Conservation (phyloP, 2,113 vertebrate genomes). For the Tiliqua scincoides region DNA sequence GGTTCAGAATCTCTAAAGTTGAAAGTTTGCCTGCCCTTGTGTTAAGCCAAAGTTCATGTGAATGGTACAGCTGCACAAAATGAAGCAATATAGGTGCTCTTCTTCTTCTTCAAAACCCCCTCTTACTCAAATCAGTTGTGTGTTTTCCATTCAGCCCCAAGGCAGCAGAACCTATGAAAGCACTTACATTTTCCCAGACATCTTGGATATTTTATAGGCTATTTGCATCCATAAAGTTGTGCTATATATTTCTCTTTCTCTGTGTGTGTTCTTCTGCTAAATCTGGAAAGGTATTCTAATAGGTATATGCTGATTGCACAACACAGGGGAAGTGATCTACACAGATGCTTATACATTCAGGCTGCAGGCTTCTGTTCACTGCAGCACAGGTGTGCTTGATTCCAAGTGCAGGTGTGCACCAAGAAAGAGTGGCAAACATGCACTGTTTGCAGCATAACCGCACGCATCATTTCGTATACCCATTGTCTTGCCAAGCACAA, state of each 20-base stretch:
- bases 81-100: neutral
- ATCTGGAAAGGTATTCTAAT: neutral
- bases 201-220: slow-evolving; percentile 1
- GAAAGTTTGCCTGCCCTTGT: no score
- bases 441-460: slow-evolving; percentile 1
- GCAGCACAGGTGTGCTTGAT: neutral
- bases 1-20: no score
- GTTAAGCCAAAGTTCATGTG: neutral
- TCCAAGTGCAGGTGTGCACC: neutral
- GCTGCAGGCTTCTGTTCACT: neutral
- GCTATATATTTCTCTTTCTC: neutral
- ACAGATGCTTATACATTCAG: neutral
- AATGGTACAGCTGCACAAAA: neutral
- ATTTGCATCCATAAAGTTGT: neutral
- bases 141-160: neutral
- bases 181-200: neutral
- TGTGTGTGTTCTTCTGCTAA: neutral
- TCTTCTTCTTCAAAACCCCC: neutral
- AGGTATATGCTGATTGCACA: neutral
- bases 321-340: neutral
- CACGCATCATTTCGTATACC: slow-evolving; percentile 45
- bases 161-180: neutral
- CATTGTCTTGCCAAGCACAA: slow-evolving; percentile 56
- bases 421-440: slow-evolving; percentile 31
- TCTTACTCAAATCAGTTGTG: neutral